Conservation (phyloP, 1,140 invertebrate species). For the Calliopsis andreniformis region DNA sequence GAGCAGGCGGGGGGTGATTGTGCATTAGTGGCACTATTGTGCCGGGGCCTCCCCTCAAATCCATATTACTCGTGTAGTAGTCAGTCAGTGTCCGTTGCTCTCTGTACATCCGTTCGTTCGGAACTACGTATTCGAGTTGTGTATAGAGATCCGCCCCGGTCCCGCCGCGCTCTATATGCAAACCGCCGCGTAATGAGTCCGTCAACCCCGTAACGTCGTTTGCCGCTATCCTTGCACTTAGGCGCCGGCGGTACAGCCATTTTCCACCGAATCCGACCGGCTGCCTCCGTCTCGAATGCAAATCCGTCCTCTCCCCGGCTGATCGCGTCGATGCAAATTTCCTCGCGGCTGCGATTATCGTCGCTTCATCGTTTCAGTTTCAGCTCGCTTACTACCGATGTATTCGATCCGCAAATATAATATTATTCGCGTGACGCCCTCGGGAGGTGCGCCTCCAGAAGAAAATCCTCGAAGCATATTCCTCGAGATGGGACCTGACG, state of each 20-base stretch:
- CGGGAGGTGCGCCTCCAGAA: too few relatives aligned
- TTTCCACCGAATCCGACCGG: slow-evolving; percentile 73
- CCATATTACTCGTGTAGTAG: slow-evolving; percentile 79
- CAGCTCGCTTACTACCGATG: too few relatives aligned
- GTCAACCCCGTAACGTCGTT: slow-evolving; percentile 80
- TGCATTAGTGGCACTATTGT: slow-evolving; percentile 81
- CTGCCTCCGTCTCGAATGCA: slow-evolving; percentile 73
- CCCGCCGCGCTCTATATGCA: slow-evolving; percentile 76
- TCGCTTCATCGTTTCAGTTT: not conserved
- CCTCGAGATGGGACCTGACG: too few relatives aligned
- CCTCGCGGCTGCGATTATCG: slow-evolving; percentile 62
- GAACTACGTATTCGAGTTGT: slow-evolving; percentile 59
- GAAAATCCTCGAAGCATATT: too few relatives aligned
- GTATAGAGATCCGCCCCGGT: slow-evolving; percentile 59
- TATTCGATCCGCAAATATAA: not conserved
- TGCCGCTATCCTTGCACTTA: slow-evolving; percentile 80
- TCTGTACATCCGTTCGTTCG: slow-evolving; percentile 55
- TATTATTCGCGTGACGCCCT: too few relatives aligned
- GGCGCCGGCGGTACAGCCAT: slow-evolving; percentile 72
- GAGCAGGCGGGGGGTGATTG: slow-evolving; percentile 66
- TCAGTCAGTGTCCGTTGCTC: slow-evolving; percentile 76
- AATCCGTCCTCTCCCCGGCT: slow-evolving; percentile 61
- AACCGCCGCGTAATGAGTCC: slow-evolving; percentile 80
- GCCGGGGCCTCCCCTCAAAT: slow-evolving; percentile 76
- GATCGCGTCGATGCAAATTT: slow-evolving; percentile 66